A percentile compares a stretch with the other conserved stretches of the same genome.
phyloP scores from a whole-genome alignment of 2,888 invertebrate species.

The Drosophila suboccidentalis region DNA sequence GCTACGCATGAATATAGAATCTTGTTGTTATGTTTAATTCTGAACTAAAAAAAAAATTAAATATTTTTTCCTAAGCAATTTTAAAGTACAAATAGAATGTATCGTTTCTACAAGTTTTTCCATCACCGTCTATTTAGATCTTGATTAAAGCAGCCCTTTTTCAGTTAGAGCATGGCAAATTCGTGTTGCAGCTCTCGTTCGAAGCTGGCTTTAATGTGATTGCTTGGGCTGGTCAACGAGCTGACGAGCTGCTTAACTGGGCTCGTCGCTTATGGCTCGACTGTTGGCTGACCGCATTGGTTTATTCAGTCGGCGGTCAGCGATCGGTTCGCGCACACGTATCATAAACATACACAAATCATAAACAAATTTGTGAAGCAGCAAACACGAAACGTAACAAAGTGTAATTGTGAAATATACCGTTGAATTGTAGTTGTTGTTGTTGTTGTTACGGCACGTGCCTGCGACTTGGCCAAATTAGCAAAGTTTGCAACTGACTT shows the following conservation, averaged over 20 bases:
- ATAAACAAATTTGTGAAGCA: slow-evolving; percentile 56
- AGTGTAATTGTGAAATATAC: slow-evolving; percentile 8
- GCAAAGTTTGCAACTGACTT: slow-evolving; percentile 7
- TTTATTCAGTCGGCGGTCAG: slow-evolving; percentile 73
- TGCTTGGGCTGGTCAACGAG: slow-evolving; percentile 25
- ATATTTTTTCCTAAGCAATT: too few species aligned
- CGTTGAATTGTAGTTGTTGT: slow-evolving; percentile 45
- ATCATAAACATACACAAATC: slow-evolving; percentile 25
- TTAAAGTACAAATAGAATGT: too few species aligned
- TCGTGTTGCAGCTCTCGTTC: slow-evolving; percentile 23
- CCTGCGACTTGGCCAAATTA: slow-evolving; percentile 9
- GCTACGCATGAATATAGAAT: too few species aligned
- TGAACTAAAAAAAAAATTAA: too few species aligned
- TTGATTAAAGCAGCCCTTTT: not conserved
- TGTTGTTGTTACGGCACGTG: slow-evolving; percentile 15
- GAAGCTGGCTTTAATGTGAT: slow-evolving; percentile 34
- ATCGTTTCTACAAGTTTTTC: too few species aligned
- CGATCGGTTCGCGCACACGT: slow-evolving; percentile 74
- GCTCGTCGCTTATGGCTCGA: slow-evolving; percentile 26
- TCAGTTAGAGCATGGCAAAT: slow-evolving; percentile 24
- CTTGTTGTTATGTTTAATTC: too few species aligned
- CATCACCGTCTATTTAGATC: too few species aligned
- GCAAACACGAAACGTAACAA: slow-evolving; percentile 24
- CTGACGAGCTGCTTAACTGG: slow-evolving; percentile 8
- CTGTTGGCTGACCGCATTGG: slow-evolving; percentile 28